Evolutionary conservation across 2,888 invertebrate species (phyloP).

Genomic region (Blastobasis adustella): DNA sequence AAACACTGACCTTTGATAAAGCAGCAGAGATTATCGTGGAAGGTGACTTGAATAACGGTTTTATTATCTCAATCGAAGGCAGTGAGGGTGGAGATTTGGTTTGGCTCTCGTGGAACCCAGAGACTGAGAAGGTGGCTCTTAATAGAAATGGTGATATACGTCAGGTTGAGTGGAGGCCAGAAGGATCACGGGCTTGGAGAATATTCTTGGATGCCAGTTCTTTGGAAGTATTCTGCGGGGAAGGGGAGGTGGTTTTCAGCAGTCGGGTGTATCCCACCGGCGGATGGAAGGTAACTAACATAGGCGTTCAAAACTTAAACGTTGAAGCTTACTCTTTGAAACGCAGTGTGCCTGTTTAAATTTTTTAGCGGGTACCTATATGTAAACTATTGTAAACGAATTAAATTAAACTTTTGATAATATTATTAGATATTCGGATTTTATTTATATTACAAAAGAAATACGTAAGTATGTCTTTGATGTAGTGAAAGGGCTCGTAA

Average conservation of each 20-base stretch:
- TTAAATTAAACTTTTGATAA: no score
- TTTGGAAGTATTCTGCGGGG: slow-evolving; percentile 60
- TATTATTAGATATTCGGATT: no score
- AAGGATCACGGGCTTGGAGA: slow-evolving; percentile 36
- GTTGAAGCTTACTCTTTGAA: slow-evolving; percentile 41
- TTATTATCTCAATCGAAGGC: slow-evolving; percentile 44
- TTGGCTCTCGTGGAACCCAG: slow-evolving; percentile 40
- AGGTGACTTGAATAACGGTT: slow-evolving; percentile 32
- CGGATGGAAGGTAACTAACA: slow-evolving; percentile 48
- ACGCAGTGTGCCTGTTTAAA: slow-evolving; percentile 43
- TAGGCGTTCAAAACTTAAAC: slow-evolving; percentile 36
- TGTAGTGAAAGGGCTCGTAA: no score
- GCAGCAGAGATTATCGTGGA: slow-evolving; percentile 47
- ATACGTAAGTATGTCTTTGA: no score
- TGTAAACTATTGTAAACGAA: no score
- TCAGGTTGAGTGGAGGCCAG: slow-evolving; percentile 54
- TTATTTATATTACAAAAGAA: no score
- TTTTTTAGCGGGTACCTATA: no score
- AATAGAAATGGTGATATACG: slow-evolving; percentile 48
- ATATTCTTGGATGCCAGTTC: slow-evolving; percentile 61
- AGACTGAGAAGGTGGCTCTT: slow-evolving; percentile 39
- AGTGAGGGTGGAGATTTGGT: slow-evolving; percentile 39
- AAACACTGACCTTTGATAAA: slow-evolving; percentile 33
- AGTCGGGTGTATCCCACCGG: slow-evolving; percentile 52
- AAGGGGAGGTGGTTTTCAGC: slow-evolving; percentile 64